Evolutionary conservation across 2,113 vertebrate genomes (phyloP), one percentile per base, ranked within the genome.

Genomic region (Pomatostomus ruficeps): DNA sequence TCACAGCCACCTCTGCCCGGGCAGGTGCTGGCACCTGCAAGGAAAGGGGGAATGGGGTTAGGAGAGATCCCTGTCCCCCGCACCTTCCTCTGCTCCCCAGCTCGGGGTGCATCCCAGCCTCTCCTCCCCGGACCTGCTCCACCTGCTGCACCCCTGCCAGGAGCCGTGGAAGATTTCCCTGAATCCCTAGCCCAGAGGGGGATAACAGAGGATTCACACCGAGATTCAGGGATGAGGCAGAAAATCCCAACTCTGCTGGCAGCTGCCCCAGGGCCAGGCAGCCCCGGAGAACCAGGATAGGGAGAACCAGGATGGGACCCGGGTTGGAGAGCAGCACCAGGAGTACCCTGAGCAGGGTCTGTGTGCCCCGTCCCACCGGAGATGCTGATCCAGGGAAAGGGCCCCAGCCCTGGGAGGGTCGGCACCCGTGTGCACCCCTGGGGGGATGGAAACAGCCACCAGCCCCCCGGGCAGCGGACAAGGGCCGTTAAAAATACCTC

Each of bases 271-370:
- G 28, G n/a, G 49, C 61, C 67, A n/a, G 7, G 51, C 42, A 63
- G 14, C 14, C 2, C n/a, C n/a, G n/a, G n/a, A n/a, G n/a, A n/a
- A n/a, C n/a, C n/a, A n/a, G n/a, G n/a, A n/a, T n/a, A 4, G 67
- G 25, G 68, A 36, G 26, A 78, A 4, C 13, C 0, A 0, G 26
- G 13, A 4, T 0, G 26, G 57, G 72, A 20, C 3, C 29, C 0
- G 0, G 46, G 43, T 7, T 11, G 13, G 13, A 67, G 17, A 76
- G 36, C 67, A 23, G 38, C 2, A 0, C 31, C 19, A 43, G 1
- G 1, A 89, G 67, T 72, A 61, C 3, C 74, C 65, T 5, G 1
- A 49, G 51, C 2, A 2, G 28, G 16, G 18, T 11, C 35, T 4
- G 21, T 1, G 11, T 14, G 43, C 33, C 54, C 72, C 19, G 14